Evolutionary conservation across 1,140 invertebrate species (phyloP).

Genomic region (Drosophila quadrilineata): DNA sequence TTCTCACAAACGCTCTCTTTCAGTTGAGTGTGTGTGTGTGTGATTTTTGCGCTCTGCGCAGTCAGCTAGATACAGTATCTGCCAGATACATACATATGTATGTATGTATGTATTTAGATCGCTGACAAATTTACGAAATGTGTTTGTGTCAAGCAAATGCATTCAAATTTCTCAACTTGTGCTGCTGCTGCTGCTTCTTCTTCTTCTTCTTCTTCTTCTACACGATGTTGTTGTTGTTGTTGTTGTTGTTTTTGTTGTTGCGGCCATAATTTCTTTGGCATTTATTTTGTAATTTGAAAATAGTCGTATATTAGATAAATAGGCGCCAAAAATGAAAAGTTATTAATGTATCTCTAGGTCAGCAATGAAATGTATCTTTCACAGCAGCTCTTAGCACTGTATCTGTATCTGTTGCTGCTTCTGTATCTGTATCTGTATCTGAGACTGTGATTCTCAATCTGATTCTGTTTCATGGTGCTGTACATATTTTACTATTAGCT

Average conservation of each 20-base stretch:
- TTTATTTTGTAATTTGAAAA: slow-evolving; percentile 49
- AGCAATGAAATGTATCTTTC: slow-evolving; percentile 48
- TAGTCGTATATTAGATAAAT: slow-evolving; percentile 33
- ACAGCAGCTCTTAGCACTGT: neutral
- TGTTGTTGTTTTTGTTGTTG: slow-evolving; percentile 12
- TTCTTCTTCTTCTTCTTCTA: no score
- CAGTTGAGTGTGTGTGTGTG: slow-evolving; percentile 5
- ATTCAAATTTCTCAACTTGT: no score
- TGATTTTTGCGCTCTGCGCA: slow-evolving; percentile 12
- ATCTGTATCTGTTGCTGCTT: slow-evolving; percentile 4
- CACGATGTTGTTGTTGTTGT: slow-evolving; percentile 24
- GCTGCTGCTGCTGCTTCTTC: no score
- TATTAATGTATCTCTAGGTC: slow-evolving; percentile 45
- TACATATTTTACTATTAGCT: slow-evolving; percentile 18
- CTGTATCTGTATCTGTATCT: slow-evolving; percentile 23
- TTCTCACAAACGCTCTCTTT: slow-evolving; percentile 26
- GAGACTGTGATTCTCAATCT: slow-evolving; percentile 8
- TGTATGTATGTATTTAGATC: no score
- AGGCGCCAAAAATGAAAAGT: slow-evolving; percentile 37
- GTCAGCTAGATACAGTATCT: slow-evolving; percentile 42
- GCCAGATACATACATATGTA: slow-evolving; percentile 53
- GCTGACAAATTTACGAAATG: slow-evolving; percentile 63
- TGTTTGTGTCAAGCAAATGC: slow-evolving; percentile 12
- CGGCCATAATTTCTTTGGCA: slow-evolving; percentile 47
- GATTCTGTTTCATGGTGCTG: slow-evolving; percentile 27